phyloP scores from a whole-genome alignment of 1,140 invertebrate species.

The Hyposmocoma kahamanoa region DNA sequence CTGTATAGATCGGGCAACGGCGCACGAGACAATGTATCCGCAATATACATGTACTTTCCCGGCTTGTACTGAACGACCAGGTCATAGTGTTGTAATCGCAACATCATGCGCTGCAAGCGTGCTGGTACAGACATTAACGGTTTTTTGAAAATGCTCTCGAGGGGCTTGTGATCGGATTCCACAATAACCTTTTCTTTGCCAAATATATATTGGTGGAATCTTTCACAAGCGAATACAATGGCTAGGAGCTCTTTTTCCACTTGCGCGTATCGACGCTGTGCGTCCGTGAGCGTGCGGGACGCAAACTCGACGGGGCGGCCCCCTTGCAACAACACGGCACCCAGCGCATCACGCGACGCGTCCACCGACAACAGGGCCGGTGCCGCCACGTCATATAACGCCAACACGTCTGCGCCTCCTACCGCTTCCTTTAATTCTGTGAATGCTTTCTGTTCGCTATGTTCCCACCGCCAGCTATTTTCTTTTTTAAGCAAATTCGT shows the following conservation, averaged over 20 bases:
- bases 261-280: slow-evolving; percentile 34
- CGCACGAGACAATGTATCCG: slow-evolving; percentile 48
- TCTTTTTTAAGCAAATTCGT: slow-evolving; percentile 28
- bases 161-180: slow-evolving; percentile 62
- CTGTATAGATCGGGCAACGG: slow-evolving; percentile 11
- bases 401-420: not conserved
- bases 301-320: slow-evolving; percentile 28
- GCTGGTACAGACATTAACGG: slow-evolving; percentile 37
- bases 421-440: not conserved
- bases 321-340: slow-evolving; percentile 28
- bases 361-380: slow-evolving; percentile 10
- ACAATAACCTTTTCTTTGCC: slow-evolving; percentile 22
- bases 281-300: slow-evolving; percentile 32
- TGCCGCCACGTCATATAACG: slow-evolving; percentile 6
- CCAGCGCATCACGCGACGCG: slow-evolving; percentile 20
- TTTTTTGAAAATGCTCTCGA: slow-evolving; percentile 54
- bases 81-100: slow-evolving; percentile 7
- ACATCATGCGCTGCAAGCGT: slow-evolving; percentile 28
- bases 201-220: slow-evolving; percentile 23
- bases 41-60: slow-evolving; percentile 48
- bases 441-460: slow-evolving; percentile 5
- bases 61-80: slow-evolving; percentile 1
- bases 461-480: slow-evolving; percentile 24
- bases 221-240: slow-evolving; percentile 32
- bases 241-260: slow-evolving; percentile 45